A percentile compares a stretch with the other conserved stretches of the same genome.
Conservation (phyloP, 2,888 invertebrate genomes). For the Agrochola lychnidis region DNA sequence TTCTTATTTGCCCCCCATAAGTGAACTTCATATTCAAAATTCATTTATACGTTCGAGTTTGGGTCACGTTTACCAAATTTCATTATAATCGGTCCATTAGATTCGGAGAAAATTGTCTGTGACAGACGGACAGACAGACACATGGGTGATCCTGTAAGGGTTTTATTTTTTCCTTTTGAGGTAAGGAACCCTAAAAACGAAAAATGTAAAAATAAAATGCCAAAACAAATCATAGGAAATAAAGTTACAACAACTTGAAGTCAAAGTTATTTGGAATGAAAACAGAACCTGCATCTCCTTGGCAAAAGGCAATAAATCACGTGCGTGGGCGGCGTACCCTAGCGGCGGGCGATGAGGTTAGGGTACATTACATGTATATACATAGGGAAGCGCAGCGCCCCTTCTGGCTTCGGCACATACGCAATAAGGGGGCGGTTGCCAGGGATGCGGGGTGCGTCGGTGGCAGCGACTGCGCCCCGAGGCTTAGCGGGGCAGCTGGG, state of each 20-base stretch:
- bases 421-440: slow-evolving; percentile 30
- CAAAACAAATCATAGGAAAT: neutral
- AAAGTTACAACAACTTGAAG: neutral
- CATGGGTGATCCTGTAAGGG: too few species aligned
- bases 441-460: neutral
- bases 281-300: neutral
- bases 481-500: neutral
- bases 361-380: slow-evolving; percentile 11
- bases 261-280: slow-evolving; percentile 1
- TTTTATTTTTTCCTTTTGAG: too few species aligned
- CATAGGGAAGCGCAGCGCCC: slow-evolving; percentile 24
- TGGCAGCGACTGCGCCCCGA: slow-evolving; percentile 2
- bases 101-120: too few species aligned
- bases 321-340: neutral
- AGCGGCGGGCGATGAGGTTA: neutral
- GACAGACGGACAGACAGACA: too few species aligned
- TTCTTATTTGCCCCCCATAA: too few species aligned
- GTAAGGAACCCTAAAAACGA: too few species aligned
- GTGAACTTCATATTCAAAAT: too few species aligned
- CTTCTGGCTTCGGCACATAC: slow-evolving; percentile 1
- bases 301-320: neutral
- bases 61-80: too few species aligned
- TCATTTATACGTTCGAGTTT: too few species aligned
- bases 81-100: too few species aligned
- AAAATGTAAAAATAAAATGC: neutral